Base-by-base conservation (phyloP, 2,888 invertebrate genomes). In the Lasius platythorax region DNA sequence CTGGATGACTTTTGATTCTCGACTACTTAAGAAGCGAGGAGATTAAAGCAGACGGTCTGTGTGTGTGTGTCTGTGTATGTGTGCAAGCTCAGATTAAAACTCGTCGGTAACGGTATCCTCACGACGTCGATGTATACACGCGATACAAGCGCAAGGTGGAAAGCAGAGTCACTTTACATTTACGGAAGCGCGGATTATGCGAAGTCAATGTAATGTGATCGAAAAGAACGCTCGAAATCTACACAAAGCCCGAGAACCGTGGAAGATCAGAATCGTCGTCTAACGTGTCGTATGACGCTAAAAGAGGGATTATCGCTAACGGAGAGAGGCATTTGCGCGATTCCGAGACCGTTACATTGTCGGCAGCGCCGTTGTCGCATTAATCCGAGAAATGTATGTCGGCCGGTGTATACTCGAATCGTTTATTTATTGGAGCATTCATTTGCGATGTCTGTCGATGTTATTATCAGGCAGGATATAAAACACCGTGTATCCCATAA, bases 151-250 rank as follows among this genome's bases (percentile, higher is more conserved):
- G 15, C 46, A 56, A 68, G 33, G 46, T 63, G 46, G 50, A 83
- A 76, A 85, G 67, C 12, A 87, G 89, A 89, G 87, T 90, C 89
- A 89, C 87, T 89, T 90, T 90, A 89, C 89, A 88, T 89, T 90
- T 88, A 89, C 85, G 86, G 89, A 86, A 88, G 87, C 89, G 83
- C 67, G 82, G 85, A 87, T 88, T 87, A 85, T 83, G 82, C 43
- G 81, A 76, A 82, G 78, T 28, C 75, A 83, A 83, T 84, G 89
- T 88, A 90, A 90, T 58, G 64, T 83, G 89, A 90, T 23, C 86
- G 81, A 43, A 73, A 90, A 90, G 87, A 89, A 83, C 86, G 18
- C 28, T 53, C 53, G 43, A 72, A 78, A 85, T 86, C 85, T 83
- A 83, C 84, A 81, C 86, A 87, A 90, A 89, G 88, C 87, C 61